Evolutionary conservation across 2,113 vertebrate genomes (phyloP).

Genomic region (Ceyx cyanopectus): DNA sequence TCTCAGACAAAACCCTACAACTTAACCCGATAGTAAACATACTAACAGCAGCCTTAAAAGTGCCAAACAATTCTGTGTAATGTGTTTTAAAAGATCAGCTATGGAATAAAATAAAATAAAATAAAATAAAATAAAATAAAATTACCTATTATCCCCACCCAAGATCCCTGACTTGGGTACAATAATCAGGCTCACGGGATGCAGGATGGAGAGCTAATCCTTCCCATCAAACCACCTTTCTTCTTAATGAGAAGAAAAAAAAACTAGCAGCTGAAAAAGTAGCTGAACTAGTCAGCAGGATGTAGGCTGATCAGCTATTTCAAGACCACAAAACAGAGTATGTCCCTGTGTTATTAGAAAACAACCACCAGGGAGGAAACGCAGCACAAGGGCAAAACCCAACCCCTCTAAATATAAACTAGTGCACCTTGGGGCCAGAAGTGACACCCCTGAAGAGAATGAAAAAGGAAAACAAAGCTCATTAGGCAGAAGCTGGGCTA

Average conservation of each 20-base stretch:
- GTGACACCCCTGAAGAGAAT: not conserved
- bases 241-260: not conserved
- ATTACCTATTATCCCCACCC: not conserved
- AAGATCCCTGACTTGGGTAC: not conserved
- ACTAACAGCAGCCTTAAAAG: not conserved
- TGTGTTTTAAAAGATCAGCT: not conserved
- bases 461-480: conserved; percentile 14
- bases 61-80: not conserved
- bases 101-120: not conserved
- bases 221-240: not conserved
- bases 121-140: not conserved
- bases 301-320: not conserved
- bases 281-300: conserved; percentile 19
- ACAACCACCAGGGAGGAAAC: not conserved
- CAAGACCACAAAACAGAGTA: not conserved
- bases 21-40: not conserved
- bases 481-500: not conserved
- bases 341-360: not conserved
- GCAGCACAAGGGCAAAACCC: fast-evolving
- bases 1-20: not conserved
- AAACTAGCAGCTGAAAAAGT: not conserved
- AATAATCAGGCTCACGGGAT: not conserved
- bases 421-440: not conserved
- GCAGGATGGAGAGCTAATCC: not conserved
- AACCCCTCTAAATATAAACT: not conserved